Evolutionary conservation across 2,113 vertebrate genomes (phyloP).

Genomic region (Gavialis gangeticus): DNA sequence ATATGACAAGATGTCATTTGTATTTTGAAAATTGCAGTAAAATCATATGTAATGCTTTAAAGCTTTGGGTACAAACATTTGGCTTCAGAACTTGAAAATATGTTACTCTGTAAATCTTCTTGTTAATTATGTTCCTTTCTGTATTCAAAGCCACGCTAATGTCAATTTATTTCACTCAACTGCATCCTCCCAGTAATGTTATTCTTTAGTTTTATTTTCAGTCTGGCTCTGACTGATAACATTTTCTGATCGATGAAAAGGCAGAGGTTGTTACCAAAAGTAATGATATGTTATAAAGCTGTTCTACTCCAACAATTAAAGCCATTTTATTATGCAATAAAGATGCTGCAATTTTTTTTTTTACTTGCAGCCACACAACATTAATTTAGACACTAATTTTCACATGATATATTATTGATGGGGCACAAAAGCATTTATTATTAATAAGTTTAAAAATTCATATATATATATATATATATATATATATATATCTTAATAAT

Average conservation of each 20-base stretch:
- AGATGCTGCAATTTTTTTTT: conserved; percentile 65
- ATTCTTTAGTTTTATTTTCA: conserved; percentile 73
- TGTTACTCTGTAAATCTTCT: conserved; percentile 32
- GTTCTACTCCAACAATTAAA: conserved; percentile 77
- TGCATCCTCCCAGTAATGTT: conserved; percentile 14
- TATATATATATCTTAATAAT: not conserved
- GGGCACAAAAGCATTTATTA: conserved; percentile 54
- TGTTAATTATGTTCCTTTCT: conserved; percentile 66
- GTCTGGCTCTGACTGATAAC: conserved; percentile 70
- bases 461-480: not conserved
- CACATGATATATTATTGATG: conserved; percentile 64
- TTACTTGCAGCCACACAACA: conserved; percentile 45
- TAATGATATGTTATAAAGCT: conserved; percentile 77
- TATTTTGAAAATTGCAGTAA: conserved; percentile 31
- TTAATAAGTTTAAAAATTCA: conserved; percentile 16
- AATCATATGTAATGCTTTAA: conserved; percentile 33
- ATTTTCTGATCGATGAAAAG: conserved; percentile 72
- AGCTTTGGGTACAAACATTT: conserved; percentile 16
- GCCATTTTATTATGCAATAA: conserved; percentile 79
- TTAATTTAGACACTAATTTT: conserved; percentile 78
- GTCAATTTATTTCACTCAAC: conserved; percentile 52
- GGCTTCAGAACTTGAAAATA: conserved; percentile 48
- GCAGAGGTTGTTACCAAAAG: conserved; percentile 71
- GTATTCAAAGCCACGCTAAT: conserved; percentile 37
- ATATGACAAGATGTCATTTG: not conserved